Conservation (phyloP, 2,797 vertebrate genomes). For the Halcyon chelicuti region DNA sequence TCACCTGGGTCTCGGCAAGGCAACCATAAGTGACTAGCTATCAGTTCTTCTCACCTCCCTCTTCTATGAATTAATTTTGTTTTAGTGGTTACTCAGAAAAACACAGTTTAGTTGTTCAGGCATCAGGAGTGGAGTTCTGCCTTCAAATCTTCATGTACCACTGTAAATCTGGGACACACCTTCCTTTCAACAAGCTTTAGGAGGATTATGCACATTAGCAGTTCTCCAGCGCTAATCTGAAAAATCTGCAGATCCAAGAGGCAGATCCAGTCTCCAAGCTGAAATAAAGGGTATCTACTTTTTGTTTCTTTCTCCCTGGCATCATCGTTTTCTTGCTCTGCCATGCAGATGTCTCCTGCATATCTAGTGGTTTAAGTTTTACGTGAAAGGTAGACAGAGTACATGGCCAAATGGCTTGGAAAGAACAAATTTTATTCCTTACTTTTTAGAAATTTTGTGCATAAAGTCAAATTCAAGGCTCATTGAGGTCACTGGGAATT, state of each 20-base stretch:
- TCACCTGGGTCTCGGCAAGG: neutral
- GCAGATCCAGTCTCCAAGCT: neutral
- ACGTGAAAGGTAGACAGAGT: neutral
- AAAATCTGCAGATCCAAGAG: neutral
- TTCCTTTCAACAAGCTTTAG: neutral
- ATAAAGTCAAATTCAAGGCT: neutral
- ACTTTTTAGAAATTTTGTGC: neutral
- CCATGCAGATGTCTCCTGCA: neutral
- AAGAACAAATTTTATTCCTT: neutral
- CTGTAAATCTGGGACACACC: neutral
- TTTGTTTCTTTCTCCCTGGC: neutral
- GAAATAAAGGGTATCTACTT: no score
- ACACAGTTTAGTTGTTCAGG: neutral
- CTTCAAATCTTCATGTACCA: rapidly evolving
- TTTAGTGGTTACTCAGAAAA: neutral
- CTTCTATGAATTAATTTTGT: neutral
- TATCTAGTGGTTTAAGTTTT: neutral
- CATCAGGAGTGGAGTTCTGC: neutral
- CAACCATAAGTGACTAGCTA: neutral
- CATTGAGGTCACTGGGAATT: neutral
- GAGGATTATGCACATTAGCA: rapidly evolving
- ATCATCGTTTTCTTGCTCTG: neutral
- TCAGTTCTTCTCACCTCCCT: neutral
- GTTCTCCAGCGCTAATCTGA: neutral
- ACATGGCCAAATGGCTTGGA: neutral